Conservation (phyloP, 2,113 vertebrate genomes). For the Charina bottae region DNA sequence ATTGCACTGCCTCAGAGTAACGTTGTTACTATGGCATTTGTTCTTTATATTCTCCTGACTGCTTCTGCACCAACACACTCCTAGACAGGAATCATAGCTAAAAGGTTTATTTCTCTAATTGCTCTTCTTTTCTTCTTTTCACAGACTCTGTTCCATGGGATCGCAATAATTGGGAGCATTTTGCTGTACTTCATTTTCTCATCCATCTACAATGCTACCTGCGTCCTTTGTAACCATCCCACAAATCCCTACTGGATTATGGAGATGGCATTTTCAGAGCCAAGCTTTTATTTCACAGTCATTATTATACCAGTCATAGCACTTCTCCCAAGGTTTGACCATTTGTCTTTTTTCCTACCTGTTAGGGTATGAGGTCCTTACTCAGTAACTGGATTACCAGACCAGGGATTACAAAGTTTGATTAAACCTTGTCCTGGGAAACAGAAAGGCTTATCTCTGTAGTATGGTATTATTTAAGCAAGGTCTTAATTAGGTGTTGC, state of each 20-base stretch:
- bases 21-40: neutral
- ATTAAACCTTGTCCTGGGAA: neutral
- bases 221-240: slow-evolving; percentile 85
- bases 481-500: neutral
- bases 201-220: slow-evolving; percentile 79
- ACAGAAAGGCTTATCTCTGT: neutral
- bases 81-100: neutral
- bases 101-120: neutral
- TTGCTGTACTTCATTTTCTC: slow-evolving; percentile 79
- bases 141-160: slow-evolving; percentile 85
- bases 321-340: slow-evolving; percentile 87
- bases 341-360: neutral
- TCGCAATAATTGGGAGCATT: slow-evolving; percentile 83
- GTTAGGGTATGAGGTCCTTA: neutral
- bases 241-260: slow-evolving; percentile 87
- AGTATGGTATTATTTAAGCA: neutral
- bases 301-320: slow-evolving; percentile 82
- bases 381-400: neutral
- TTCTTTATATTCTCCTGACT: neutral
- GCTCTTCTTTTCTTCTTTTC: slow-evolving; percentile 20
- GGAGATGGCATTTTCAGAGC: slow-evolving; percentile 84
- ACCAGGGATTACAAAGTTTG: neutral
- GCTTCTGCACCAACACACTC: neutral
- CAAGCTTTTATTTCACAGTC: slow-evolving; percentile 87
- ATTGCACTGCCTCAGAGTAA: neutral